Percentiles rank a stretch among this genome's conserved stretches.
Evolutionary conservation across 2,113 vertebrate species (phyloP).

Genomic region (Pristiophorus japonicus): DNA sequence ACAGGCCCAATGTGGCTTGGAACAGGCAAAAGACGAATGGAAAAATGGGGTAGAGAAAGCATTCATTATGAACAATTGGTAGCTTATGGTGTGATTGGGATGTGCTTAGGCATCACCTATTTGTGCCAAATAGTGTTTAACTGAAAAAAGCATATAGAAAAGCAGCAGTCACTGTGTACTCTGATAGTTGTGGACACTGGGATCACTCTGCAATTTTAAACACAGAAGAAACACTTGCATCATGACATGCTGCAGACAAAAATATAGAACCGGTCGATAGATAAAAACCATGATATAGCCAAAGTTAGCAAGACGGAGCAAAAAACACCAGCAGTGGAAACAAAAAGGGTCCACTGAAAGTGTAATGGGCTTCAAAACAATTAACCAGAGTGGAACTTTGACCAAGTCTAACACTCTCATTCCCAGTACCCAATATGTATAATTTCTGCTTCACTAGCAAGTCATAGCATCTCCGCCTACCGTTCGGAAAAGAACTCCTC

Average conservation of each 20-base stretch:
- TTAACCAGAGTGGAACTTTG: not conserved
- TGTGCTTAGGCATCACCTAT: not conserved
- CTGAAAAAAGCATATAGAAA: not conserved
- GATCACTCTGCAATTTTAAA: not conserved
- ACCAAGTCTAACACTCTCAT: not conserved
- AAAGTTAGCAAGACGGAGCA: not conserved
- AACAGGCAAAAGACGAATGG: too few species aligned
- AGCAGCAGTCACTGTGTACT: not conserved
- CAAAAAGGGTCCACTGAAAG: not conserved
- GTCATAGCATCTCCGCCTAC: constrained; percentile 51
- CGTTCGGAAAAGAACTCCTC: constrained; percentile 96
- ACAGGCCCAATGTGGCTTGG: not conserved
- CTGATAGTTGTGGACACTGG: not conserved
- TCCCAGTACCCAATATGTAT: not conserved
- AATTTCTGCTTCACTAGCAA: not conserved
- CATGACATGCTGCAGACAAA: not conserved
- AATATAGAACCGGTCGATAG: not conserved
- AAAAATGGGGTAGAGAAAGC: not conserved
- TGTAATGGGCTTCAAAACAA: not conserved
- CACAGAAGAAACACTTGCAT: not conserved
- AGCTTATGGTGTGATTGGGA: not conserved
- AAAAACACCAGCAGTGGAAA: not conserved
- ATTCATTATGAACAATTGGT: not conserved
- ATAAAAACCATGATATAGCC: not conserved
- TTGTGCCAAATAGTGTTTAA: not conserved